Evolutionary conservation across 1,140 invertebrate genomes (phyloP).

Genomic region (Pogonognathellus flavescens): DNA sequence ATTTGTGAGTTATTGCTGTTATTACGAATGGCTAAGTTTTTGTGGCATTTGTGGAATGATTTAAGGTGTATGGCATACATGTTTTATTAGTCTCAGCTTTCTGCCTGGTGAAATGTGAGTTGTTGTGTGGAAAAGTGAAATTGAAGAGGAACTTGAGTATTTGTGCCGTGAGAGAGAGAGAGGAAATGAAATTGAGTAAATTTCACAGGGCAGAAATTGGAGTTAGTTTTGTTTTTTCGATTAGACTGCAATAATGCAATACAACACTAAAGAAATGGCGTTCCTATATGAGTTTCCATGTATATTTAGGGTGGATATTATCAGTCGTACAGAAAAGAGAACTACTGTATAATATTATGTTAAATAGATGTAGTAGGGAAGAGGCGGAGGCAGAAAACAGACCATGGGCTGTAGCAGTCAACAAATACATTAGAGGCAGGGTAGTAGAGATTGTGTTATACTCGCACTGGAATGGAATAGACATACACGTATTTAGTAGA

Average conservation of each 20-base stretch:
- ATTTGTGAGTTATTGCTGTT: slow-evolving; percentile 47
- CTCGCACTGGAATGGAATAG: background rate
- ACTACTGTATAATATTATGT: too few species aligned
- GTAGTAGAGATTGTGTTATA: background rate
- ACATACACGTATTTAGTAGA: background rate
- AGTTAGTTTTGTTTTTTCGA: slow-evolving; percentile 42
- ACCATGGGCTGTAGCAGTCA: background rate
- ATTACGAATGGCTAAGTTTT: slow-evolving; percentile 48
- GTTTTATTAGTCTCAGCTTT: slow-evolving; percentile 42
- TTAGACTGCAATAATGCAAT: slow-evolving; percentile 22
- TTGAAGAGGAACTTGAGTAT: background rate
- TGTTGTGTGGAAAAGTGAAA: slow-evolving; percentile 28
- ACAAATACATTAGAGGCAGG: background rate
- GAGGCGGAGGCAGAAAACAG: background rate
- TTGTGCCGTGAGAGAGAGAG: too few species aligned
- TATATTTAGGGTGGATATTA: too few species aligned
- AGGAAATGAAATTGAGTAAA: slow-evolving; percentile 40
- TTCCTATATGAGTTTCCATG: too few species aligned
- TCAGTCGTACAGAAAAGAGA: too few species aligned
- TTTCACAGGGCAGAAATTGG: slow-evolving; percentile 9
- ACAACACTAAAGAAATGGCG: background rate
- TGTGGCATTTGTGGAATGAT: slow-evolving; percentile 48
- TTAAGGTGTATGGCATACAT: slow-evolving; percentile 38
- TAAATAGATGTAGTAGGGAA: background rate
- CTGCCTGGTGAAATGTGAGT: slow-evolving; percentile 38